These are phyloP conservation scores for Chaetogeoica ovagalla DNA, from an alignment of 2,888 invertebrate genomes.

Conservation along the genomic window DNA sequence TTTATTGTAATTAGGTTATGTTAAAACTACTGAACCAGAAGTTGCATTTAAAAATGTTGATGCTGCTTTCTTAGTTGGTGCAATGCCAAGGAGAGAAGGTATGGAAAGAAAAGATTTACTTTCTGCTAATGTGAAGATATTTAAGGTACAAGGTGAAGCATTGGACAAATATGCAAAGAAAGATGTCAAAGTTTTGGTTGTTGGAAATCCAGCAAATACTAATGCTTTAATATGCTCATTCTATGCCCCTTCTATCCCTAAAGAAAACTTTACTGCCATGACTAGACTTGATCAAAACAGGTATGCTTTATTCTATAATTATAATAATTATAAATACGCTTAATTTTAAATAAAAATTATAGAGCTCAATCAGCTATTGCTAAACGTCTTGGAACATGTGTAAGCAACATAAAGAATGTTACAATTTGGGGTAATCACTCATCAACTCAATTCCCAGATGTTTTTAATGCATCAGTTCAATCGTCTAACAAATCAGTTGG, in stretches of 20 bases:
- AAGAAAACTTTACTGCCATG: constrained; percentile 96
- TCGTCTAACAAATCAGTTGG: constrained; percentile 64
- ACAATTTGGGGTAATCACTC: constrained; percentile 99
- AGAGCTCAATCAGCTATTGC: constrained; percentile 90
- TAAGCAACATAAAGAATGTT: constrained; percentile 81
- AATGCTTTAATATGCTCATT: constrained; percentile 94
- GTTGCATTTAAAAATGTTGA: constrained; percentile 95
- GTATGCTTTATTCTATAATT: constrained; percentile 27
- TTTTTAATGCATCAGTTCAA: constrained; percentile 71
- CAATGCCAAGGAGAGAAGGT: constrained; percentile 96
- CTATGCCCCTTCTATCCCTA: constrained; percentile 94
- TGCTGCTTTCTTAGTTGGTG: constrained; percentile 94
- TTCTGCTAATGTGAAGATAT: constrained; percentile 96
- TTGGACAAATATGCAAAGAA: constrained; percentile 88
- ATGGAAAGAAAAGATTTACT: constrained; percentile 99
- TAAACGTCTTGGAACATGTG: constrained; percentile 62
- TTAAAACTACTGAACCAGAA: constrained; percentile 84
- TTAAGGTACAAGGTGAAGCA: constrained; percentile 94
- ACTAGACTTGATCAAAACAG: constrained; percentile 94
- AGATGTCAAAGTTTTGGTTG: constrained; percentile 92
- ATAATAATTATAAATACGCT: not conserved
- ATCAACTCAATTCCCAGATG: constrained; percentile 97
- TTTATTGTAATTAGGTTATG: constrained; percentile 64
- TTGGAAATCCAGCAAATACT: constrained; percentile 99
- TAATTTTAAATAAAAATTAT: constrained; percentile 10